Conservation (phyloP, 2,797 vertebrate species). For the Sarcoramphus papa region DNA sequence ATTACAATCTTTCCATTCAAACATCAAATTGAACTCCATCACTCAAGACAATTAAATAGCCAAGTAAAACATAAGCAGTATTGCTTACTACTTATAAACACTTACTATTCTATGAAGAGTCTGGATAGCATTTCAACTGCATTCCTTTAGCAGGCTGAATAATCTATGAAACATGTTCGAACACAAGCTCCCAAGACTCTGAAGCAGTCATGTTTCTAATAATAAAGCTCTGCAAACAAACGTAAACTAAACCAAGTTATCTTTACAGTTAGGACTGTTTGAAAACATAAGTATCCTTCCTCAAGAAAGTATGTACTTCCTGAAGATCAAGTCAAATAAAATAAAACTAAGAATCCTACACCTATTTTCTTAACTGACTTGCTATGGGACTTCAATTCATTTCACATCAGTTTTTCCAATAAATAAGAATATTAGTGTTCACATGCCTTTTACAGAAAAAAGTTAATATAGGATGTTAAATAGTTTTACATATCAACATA, state of each 20-base stretch:
- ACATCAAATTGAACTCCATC: neutral
- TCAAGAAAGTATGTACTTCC: neutral
- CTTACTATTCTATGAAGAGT: neutral
- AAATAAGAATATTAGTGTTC: neutral
- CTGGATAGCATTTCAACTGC: neutral
- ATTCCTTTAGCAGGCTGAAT: neutral
- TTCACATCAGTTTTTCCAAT: neutral
- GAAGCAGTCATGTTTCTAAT: neutral
- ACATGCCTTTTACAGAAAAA: neutral
- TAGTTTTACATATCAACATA: neutral
- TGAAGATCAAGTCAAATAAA: neutral
- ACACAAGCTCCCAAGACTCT: neutral
- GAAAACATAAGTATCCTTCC: neutral
- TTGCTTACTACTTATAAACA: neutral
- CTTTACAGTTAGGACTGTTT: neutral
- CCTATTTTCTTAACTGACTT: neutral
- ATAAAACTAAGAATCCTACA: neutral
- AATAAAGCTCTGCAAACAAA: neutral
- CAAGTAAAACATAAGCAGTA: neutral
- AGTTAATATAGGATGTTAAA: neutral
- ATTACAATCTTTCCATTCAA: neutral
- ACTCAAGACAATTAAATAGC: neutral
- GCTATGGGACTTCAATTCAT: neutral
- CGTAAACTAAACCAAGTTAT: neutral
- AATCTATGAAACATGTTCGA: neutral